phyloP scores from a whole-genome alignment of 2,888 invertebrate genomes.

The Crocallis elinguaria region DNA sequence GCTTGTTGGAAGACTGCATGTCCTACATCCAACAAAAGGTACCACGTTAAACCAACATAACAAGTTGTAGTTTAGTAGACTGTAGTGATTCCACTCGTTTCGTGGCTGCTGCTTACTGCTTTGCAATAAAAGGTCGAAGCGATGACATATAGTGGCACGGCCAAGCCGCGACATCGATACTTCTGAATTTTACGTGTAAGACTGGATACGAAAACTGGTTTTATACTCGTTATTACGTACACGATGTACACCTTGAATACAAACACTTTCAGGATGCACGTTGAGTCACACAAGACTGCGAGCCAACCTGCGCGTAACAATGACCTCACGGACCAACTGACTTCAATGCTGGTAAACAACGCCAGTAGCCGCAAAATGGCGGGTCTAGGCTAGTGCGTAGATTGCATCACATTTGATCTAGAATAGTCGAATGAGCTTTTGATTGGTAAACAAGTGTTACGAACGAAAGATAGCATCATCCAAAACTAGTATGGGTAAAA shows the following conservation, averaged over 20 bases:
- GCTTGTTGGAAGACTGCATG: neutral
- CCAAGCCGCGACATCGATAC: constrained; percentile 8
- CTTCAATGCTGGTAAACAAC: constrained; percentile 28
- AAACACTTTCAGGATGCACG: constrained; percentile 27
- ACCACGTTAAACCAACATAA: neutral
- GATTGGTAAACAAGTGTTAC: neutral
- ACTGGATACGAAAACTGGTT: constrained; percentile 24
- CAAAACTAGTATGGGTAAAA: neutral
- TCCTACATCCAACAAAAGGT: neutral
- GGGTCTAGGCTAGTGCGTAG: neutral
- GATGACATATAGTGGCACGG: constrained; percentile 8
- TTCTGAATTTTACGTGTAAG: constrained; percentile 9
- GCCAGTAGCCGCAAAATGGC: neutral
- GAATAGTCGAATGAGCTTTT: neutral
- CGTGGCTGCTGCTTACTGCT: neutral
- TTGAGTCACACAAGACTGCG: constrained; percentile 29
- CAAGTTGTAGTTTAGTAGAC: too few relatives aligned
- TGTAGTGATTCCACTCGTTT: neutral
- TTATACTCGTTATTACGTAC: constrained; percentile 27
- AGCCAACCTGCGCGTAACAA: constrained; percentile 22
- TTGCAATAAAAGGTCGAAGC: neutral
- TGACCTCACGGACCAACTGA: constrained; percentile 26
- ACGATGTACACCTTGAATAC: constrained; percentile 31
- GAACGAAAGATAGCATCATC: neutral
- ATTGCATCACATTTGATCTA: neutral